Evolutionary conservation across 2,113 vertebrate species (phyloP), one percentile per base, ranked within the genome.

Genomic region (Sapayoa aenigma): DNA sequence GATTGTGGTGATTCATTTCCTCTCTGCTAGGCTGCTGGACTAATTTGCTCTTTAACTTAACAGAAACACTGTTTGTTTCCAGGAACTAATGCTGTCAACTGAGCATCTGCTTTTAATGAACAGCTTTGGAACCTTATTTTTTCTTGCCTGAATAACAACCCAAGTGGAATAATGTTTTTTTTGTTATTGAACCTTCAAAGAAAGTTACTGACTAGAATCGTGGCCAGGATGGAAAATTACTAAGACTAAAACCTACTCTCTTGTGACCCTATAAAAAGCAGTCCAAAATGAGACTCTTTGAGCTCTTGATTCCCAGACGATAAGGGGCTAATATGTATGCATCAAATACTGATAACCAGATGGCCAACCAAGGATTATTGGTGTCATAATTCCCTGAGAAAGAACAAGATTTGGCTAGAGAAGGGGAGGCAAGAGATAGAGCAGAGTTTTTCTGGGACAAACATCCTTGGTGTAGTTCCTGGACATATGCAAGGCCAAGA

Each of bases 351-450:
- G 44, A 33, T 27, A 60, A 37, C 11, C 31, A 28, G 11, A 37
- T 52, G 46, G 14, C 30, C 37, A 42, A 21, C 16, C 31, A 35
- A 35, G 44, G 31, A 58, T 23, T 41, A 16, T 28, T 66, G 23
- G 12, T 41, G 42, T 49, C 35, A 56, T 24, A 9, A 41, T 0
- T 0, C 30, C 4, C 1, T 11, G 30, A 17, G 11, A 56, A 49
- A 41, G 8, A 46, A 23, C 3, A 55, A 39, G 11, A 65, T 55
- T 65, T 65, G 59, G 3, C 23, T 65, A 31, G 35, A 42, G 30
- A 76, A 25, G 21, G 5, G 12, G 1, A 4, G 23, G 17, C 21
- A 50, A 33, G 16, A 49, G 30, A 42, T 16, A 58, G 31, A 18
- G 16, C 20, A 50, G 31, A 12, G 17, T 6, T 67, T 67, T 30